A percentile compares a stretch with the other conserved stretches of the same genome.
Conservation (phyloP, 2,797 vertebrate genomes). For the Fistularia commersonii region DNA sequence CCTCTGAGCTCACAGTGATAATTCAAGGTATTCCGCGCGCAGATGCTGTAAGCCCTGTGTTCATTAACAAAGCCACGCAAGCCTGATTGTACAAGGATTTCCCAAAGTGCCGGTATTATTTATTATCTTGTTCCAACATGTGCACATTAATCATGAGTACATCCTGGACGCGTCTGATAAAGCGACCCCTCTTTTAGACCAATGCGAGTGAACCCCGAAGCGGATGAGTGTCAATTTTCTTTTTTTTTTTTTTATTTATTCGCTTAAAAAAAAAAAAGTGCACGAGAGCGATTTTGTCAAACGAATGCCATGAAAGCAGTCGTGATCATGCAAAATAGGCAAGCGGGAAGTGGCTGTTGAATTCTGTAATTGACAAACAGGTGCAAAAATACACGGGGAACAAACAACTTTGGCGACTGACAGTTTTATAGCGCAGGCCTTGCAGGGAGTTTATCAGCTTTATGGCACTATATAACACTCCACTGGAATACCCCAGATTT, state of each 20-base stretch:
- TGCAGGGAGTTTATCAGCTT: conserved; percentile 39
- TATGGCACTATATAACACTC: conserved; percentile 25
- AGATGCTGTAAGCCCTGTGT: conserved; percentile 33
- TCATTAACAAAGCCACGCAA: conserved; percentile 42
- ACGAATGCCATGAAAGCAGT: no score
- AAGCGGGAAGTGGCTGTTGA: background rate
- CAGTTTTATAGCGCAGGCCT: conserved; percentile 14
- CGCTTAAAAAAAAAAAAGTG: no score
- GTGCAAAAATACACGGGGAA: conserved; percentile 6
- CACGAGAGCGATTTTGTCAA: no score
- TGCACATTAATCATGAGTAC: conserved; percentile 17
- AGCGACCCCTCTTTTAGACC: conserved; percentile 1
- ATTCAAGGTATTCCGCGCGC: conserved; percentile 45
- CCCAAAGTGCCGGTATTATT: conserved; percentile 31
- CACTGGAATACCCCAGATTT: conserved; percentile 28
- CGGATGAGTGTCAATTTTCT: no score
- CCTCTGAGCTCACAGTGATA: conserved; percentile 52
- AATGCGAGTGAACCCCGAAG: no score
- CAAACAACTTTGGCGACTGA: conserved; percentile 10
- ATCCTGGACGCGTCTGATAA: conserved; percentile 38
- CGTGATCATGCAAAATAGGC: no score
- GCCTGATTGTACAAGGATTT: conserved; percentile 29
- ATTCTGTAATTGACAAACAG: conserved; percentile 13
- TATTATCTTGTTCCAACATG: conserved; percentile 34
- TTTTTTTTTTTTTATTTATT: no score